Percentiles rank a stretch among this genome's conserved stretches.
Conservation (phyloP, 53 echinoderm and acorn worm genomes). For the Echinometra lucunter region DNA sequence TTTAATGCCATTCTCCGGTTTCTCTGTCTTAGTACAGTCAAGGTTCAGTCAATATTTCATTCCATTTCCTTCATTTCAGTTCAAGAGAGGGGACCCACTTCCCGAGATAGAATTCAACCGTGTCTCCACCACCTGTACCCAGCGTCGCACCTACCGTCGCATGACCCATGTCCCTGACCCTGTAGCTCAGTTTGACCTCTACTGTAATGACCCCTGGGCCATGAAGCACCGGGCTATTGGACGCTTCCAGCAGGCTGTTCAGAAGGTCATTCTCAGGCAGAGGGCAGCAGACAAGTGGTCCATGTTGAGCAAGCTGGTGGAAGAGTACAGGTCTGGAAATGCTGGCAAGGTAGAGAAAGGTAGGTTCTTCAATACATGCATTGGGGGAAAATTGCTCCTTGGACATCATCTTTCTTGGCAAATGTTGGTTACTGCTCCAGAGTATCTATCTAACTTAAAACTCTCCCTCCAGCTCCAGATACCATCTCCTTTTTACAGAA, state of each 20-base stretch:
- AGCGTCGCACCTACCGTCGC: constrained; percentile 83
- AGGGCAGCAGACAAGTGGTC: constrained; percentile 79
- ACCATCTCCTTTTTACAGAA: no score
- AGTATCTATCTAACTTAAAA: no score
- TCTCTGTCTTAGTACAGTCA: no score
- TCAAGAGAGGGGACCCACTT: constrained; percentile 91
- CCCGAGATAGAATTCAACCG: constrained; percentile 88
- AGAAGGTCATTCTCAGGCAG: constrained; percentile 86
- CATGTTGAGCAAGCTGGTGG: constrained; percentile 80
- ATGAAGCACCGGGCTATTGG: constrained; percentile 87
- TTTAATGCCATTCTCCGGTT: no score
- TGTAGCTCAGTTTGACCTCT: constrained; percentile 81
- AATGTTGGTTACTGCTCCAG: no score
- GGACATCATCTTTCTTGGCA: no score
- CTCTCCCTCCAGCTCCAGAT: no score
- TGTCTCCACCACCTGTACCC: constrained; percentile 72
- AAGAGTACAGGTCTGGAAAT: constrained; percentile 81
- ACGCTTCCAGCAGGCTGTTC: constrained; percentile 89
- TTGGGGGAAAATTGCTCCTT: no score
- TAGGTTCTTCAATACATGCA: constrained; percentile 48
- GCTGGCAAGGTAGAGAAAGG: constrained; percentile 87
- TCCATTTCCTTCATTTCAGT: constrained; percentile 63
- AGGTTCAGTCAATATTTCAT: no score
- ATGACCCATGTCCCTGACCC: constrained; percentile 70
- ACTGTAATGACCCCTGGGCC: constrained; percentile 93